These are phyloP conservation scores for Saimiri boliviensis DNA, from an alignment of 2,113 vertebrate genomes.

Conservation along the genomic window DNA sequence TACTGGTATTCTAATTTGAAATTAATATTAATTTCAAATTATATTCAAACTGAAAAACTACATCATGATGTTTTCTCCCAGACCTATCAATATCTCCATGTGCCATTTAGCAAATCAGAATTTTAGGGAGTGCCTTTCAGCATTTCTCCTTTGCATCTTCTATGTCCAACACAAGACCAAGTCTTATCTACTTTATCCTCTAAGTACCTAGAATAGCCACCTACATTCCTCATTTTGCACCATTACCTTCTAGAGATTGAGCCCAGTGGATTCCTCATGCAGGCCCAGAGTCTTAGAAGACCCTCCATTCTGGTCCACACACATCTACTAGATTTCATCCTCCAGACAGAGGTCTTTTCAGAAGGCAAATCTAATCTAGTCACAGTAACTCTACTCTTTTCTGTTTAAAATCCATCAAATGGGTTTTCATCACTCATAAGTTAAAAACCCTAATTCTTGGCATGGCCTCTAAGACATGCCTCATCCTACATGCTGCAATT, in stretches of 20 bases:
- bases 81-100: rapidly evolving
- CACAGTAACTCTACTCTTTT: background rate
- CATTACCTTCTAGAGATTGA: background rate
- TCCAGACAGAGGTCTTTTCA: background rate
- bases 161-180: background rate
- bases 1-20: background rate
- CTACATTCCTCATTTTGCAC: background rate
- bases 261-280: background rate
- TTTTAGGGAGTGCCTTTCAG: background rate
- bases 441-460: background rate
- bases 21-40: background rate
- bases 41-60: background rate
- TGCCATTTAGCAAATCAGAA: background rate
- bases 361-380: background rate
- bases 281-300: background rate
- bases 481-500: background rate
- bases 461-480: background rate
- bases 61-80: background rate
- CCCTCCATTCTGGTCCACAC: too few species aligned
- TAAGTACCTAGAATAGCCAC: background rate
- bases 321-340: rapidly evolving
- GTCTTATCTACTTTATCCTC: background rate
- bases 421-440: background rate
- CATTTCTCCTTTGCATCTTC: background rate
- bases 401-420: background rate